Conservation (phyloP, 2,888 invertebrate genomes). For the Calliscelio sp. region DNA sequence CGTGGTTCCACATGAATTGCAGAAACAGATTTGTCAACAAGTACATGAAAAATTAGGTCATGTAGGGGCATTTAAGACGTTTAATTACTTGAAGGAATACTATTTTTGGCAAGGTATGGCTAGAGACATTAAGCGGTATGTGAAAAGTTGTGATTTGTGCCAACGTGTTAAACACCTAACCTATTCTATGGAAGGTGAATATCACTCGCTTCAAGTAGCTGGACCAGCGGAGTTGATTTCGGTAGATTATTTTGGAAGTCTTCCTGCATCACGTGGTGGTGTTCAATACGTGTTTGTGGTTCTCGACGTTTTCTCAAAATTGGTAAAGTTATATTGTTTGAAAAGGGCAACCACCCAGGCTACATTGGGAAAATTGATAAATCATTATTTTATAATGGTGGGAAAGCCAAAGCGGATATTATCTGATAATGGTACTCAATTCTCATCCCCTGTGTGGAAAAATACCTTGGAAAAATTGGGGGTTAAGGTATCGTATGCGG, state of each 20-base stretch:
- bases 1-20: background rate
- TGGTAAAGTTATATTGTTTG: conserved; percentile 54
- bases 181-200: too few relatives aligned
- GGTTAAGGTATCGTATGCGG: conserved; percentile 24
- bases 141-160: conserved; percentile 8
- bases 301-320: conserved; percentile 43
- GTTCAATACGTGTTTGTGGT: conserved; percentile 60
- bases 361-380: conserved; percentile 16
- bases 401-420: conserved; percentile 39
- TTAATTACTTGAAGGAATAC: background rate
- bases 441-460: conserved; percentile 40
- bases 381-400: conserved; percentile 29
- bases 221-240: conserved; percentile 33
- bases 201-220: background rate
- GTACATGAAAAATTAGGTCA: conserved; percentile 20
- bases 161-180: conserved; percentile 1
- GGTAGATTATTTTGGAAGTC: conserved; percentile 56
- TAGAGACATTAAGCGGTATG: background rate
- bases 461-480: conserved; percentile 3
- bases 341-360: conserved; percentile 49
- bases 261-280: conserved; percentile 29
- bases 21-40: background rate
- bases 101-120: conserved; percentile 30
- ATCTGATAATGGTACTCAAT: conserved; percentile 51
- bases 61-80: conserved; percentile 6